Percentiles rank a stretch among this genome's conserved stretches.
These are phyloP conservation scores for Saxidomus purpurata DNA, from an alignment of 1,140 invertebrate species.

Conservation along the genomic window DNA sequence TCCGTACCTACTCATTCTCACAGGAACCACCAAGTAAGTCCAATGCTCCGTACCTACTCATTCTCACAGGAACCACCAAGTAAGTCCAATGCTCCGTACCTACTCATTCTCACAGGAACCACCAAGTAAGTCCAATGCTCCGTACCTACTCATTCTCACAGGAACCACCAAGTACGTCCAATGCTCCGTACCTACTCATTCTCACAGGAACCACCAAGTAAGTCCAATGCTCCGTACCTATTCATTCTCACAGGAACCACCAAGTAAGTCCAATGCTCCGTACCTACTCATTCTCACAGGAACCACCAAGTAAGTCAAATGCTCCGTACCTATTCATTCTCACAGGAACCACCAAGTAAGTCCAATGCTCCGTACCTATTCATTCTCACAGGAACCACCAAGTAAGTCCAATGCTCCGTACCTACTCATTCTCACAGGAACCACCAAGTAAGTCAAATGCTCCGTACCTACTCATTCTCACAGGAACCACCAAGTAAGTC, in stretches of 20 bases:
- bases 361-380: constrained; percentile 40
- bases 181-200: constrained; percentile 45
- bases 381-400: constrained; percentile 40
- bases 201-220: constrained; percentile 49
- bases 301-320: constrained; percentile 35
- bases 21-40: constrained; percentile 53
- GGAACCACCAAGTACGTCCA: constrained; percentile 43
- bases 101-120: constrained; percentile 39
- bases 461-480: constrained; percentile 43
- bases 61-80: constrained; percentile 46
- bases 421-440: constrained; percentile 43
- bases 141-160: constrained; percentile 46
- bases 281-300: constrained; percentile 52
- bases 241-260: constrained; percentile 45
- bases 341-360: constrained; percentile 50
- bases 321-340: constrained; percentile 51
- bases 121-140: constrained; percentile 46
- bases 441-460: constrained; percentile 43
- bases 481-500: constrained; percentile 53
- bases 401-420: constrained; percentile 47
- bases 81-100: constrained; percentile 43
- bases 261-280: constrained; percentile 43
- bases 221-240: constrained; percentile 36
- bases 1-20: constrained; percentile 43
- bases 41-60: constrained; percentile 36